A percentile compares a stretch with the other conserved stretches of the same genome.
phyloP scores from a whole-genome alignment of 2,888 invertebrate species.

The Lasioglossum zephyrum region DNA sequence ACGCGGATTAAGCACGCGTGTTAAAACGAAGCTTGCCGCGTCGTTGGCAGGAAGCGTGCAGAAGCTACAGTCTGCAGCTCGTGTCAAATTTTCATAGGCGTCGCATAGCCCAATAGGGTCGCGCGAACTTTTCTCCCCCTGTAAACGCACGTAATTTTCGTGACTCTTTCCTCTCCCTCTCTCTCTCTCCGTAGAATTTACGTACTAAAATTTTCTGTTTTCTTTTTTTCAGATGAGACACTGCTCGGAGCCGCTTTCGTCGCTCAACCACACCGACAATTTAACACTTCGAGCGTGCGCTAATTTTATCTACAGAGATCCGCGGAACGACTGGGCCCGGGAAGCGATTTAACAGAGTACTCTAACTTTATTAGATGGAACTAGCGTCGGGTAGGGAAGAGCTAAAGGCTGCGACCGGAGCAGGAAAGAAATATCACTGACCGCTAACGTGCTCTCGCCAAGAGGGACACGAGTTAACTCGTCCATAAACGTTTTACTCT shows the following conservation, averaged over 20 bases:
- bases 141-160: constrained; percentile 17
- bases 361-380: constrained; percentile 1
- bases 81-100: constrained; percentile 20
- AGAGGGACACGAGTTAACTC: constrained; percentile 1
- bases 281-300: background rate
- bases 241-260: background rate
- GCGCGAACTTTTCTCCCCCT: background rate
- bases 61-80: background rate
- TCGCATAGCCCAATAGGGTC: background rate
- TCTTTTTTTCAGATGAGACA: background rate
- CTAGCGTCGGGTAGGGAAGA: background rate
- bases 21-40: constrained; percentile 6
- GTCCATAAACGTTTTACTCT: background rate
- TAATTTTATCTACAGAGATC: constrained; percentile 11
- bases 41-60: background rate
- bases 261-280: background rate
- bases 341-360: constrained; percentile 12
- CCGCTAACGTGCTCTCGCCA: background rate
- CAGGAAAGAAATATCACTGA: background rate
- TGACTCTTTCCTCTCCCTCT: too few relatives aligned
- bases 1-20: background rate
- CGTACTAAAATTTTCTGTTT: background rate
- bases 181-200: background rate
- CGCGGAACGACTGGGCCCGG: background rate
- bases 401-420: background rate